These are phyloP conservation scores for Gymnopithys bicolor DNA, from an alignment of 2,797 vertebrate species.

Conservation along the genomic window DNA sequence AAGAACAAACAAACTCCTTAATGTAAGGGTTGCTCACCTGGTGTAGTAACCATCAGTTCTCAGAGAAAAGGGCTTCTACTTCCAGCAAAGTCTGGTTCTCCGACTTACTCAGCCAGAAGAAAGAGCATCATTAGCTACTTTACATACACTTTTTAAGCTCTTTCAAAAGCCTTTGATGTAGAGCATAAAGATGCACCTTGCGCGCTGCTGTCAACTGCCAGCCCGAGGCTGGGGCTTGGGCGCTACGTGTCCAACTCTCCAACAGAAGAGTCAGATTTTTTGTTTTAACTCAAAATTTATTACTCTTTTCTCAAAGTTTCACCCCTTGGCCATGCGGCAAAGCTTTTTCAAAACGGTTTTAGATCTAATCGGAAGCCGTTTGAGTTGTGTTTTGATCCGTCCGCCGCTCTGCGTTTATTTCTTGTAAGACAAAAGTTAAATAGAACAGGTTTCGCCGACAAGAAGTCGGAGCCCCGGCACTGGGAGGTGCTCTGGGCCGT, in stretches of 20 bases:
- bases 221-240: not conserved
- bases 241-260: not conserved
- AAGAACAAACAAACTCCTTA: not conserved
- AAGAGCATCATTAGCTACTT: constrained; percentile 31
- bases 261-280: not conserved
- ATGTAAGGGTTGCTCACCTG: constrained; percentile 57
- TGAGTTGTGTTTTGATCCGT: not conserved
- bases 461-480: not conserved
- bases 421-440: not conserved
- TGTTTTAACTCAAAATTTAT: not conserved
- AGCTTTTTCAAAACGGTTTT: not conserved
- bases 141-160: not conserved
- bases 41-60: constrained; percentile 13
- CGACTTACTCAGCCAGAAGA: constrained; percentile 39
- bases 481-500: not conserved
- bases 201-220: not conserved
- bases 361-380: not conserved
- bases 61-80: constrained; percentile 12
- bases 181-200: constrained; percentile 20
- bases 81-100: constrained; percentile 17
- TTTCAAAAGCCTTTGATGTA: constrained; percentile 9
- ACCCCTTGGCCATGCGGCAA: not conserved
- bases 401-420: not conserved
- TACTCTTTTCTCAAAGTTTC: not conserved
- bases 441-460: not conserved